phyloP scores from a whole-genome alignment of 2,797 vertebrate genomes.

The Spinibarbus caldwelli region DNA sequence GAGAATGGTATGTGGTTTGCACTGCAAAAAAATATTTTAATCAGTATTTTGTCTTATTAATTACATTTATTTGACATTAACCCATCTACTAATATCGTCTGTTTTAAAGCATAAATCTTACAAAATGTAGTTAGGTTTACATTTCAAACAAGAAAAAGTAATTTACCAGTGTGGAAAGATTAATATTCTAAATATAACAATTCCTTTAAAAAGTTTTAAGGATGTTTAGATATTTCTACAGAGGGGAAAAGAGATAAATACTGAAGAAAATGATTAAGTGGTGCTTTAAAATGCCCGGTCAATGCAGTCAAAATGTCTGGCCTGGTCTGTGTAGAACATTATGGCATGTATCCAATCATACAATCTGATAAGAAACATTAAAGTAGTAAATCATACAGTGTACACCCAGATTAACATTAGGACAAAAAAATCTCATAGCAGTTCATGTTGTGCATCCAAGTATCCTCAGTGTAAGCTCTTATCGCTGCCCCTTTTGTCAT shows the following conservation, averaged over 20 bases:
- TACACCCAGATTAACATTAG: not conserved
- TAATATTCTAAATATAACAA: not conserved
- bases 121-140: not conserved
- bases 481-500: constrained; percentile 52
- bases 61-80: not conserved
- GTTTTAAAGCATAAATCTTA: not conserved
- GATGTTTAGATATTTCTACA: not conserved
- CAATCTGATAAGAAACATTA: not conserved
- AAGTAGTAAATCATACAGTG: constrained; percentile 3
- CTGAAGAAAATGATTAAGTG: no score
- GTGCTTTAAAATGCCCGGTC: not conserved
- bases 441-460: not conserved
- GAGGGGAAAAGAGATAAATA: not conserved
- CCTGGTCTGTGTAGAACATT: not conserved
- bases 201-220: not conserved
- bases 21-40: not conserved
- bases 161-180: not conserved
- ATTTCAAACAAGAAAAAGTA: not conserved
- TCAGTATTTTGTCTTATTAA: not conserved
- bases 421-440: not conserved
- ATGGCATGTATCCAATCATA: not conserved
- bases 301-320: not conserved
- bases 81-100: not conserved
- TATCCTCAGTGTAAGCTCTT: not conserved
- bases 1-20: not conserved